phyloP scores from a whole-genome alignment of 2,888 invertebrate genomes.

The Lamellibrachia satsuma region DNA sequence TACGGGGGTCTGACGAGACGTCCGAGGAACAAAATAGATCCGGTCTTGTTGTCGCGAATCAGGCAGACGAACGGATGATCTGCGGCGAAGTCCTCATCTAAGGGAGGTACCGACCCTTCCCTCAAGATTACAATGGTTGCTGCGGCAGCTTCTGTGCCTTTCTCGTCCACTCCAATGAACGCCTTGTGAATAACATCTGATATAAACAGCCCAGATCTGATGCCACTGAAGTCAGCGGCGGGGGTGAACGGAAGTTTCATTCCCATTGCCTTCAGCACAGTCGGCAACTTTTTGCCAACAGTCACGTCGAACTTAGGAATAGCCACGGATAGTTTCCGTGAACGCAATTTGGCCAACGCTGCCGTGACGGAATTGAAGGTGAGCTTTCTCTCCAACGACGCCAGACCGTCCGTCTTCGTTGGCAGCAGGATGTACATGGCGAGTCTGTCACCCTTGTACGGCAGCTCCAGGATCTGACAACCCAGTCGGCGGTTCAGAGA shows the following conservation, averaged over 20 bases:
- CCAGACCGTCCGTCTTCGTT: constrained; percentile 41
- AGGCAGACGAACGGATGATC: neutral
- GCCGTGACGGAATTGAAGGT: neutral
- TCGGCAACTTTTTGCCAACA: neutral
- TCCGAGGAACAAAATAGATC: neutral
- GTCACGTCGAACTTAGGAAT: neutral
- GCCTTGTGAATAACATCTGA: neutral
- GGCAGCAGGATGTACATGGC: constrained; percentile 43
- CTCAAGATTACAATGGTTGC: neutral
- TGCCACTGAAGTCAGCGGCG: neutral
- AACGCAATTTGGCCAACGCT: neutral
- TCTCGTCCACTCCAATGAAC: neutral
- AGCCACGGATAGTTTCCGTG: neutral
- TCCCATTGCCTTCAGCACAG: neutral
- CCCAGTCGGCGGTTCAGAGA: constrained; percentile 38
- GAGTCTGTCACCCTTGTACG: constrained; percentile 38
- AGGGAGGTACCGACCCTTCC: neutral
- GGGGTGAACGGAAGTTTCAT: neutral
- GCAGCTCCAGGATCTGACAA: constrained; percentile 42
- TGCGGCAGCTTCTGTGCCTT: neutral
- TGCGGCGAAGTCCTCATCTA: neutral
- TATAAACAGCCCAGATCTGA: neutral
- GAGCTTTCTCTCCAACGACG: constrained; percentile 42
- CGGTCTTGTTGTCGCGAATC: neutral
- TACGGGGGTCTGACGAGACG: neutral